These are phyloP conservation scores for Propithecus coquereli DNA, from an alignment of 2,113 vertebrate genomes.

Conservation along the genomic window DNA sequence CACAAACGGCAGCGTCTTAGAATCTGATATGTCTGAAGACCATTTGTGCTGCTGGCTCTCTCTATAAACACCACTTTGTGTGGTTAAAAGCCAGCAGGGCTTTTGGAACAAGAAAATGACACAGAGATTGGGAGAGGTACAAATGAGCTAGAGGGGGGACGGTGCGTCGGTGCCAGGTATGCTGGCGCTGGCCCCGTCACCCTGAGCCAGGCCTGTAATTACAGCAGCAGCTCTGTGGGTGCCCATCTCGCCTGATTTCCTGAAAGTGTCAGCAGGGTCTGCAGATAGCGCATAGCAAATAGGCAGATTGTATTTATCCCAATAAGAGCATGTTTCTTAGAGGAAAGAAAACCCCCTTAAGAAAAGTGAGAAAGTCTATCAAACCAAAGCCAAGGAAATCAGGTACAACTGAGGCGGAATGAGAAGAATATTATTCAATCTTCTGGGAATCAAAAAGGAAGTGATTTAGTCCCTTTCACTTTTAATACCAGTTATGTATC, in stretches of 20 bases:
- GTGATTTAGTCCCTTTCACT: background rate
- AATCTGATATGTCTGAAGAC: conserved; percentile 2
- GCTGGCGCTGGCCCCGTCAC: background rate
- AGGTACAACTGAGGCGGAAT: background rate
- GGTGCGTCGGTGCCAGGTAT: background rate
- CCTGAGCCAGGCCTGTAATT: conserved; percentile 25
- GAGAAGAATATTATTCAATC: background rate
- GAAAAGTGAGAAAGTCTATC: background rate
- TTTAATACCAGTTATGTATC: background rate
- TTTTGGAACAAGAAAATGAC: conserved; percentile 42
- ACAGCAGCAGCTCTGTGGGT: background rate
- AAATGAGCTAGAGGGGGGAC: background rate
- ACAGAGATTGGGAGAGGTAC: background rate
- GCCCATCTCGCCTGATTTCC: conserved; percentile 38
- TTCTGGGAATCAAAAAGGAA: conserved; percentile 39
- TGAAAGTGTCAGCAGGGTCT: conserved; percentile 29
- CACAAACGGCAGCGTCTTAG: background rate
- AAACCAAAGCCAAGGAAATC: conserved; percentile 25
- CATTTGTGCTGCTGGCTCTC: background rate
- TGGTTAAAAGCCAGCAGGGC: conserved; percentile 16
- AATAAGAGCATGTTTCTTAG: conserved; percentile 25
- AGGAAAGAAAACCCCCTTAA: conserved; percentile 20
- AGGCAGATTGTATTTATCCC: background rate
- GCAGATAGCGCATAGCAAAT: background rate
- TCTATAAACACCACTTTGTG: background rate